Evolutionary conservation across 2,888 invertebrate genomes (phyloP), one percentile per base, ranked within the genome.

Genomic region (Bedellia somnulentella): DNA sequence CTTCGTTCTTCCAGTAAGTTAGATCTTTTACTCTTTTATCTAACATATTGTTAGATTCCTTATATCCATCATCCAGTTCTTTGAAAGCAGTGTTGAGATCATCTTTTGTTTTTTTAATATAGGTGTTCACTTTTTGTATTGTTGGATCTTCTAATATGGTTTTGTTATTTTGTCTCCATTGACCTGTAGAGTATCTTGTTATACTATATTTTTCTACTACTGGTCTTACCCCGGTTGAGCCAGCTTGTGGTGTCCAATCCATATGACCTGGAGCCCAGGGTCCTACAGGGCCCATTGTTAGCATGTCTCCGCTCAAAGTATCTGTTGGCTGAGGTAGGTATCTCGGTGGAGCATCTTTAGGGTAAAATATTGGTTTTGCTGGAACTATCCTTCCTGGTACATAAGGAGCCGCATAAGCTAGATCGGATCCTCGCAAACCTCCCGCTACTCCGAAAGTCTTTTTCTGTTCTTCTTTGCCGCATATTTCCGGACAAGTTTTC

Each of bases 151-250:
- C 59, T 2, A 84, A 52, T 1, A 73, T 63, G 25, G 77, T 71
- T 31, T 66, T 52, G 41, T 84, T 84, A 36, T 79, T 71, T 15
- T 71, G 58, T 17, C 86, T 76, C 89, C 89, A 90, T 52, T 88
- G 85, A 3, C 82, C 82, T 2, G 84, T 81, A 34, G 85, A 87
- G 44, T 80, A 87, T 38, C 83, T 75, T 0, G 88, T 85, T 26
- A 89, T 83, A 1, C 88, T 86, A 50, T 89, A 89, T 42, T 85
- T 85, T 57, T 89, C 87, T 2, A 86, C 87, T 1, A 89, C 83
- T 0, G 89, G 89, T 34, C 88, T 64, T 0, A 87, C 81, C 4
- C 89, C 89, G 0, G 87, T 87, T 18, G 83, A 70, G 1, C 87
- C 88, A 0, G 82, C 81, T 45, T 81, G 66, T 0, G 88, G 87